Base-by-base conservation (phyloP, 1,140 invertebrate genomes). In the Cyphomyrmex costatus region DNA sequence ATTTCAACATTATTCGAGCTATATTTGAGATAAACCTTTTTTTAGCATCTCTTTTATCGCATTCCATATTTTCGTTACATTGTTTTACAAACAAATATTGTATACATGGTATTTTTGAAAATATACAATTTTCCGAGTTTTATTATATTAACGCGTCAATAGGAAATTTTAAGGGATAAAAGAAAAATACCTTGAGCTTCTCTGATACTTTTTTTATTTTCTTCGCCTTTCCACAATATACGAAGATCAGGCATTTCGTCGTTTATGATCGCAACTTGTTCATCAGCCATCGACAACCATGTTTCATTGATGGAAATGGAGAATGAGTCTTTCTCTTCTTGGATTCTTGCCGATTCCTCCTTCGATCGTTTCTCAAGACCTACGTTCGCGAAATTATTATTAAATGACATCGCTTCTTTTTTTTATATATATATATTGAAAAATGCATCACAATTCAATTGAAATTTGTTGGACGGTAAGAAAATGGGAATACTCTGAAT, bases 1-100 rank as follows among this genome's bases (percentile, higher is more conserved):
- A 97, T 82, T 96, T 96, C 86, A 95, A 95, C 97, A 98, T 98
- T 85, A 97, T 96, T 86, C 96, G 96, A 61, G 94, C 96, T 96
- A 88, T 51, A 85, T 93, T 73, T 42, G 58, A 42, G 36, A 88
- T 51, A 73, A 27, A 53, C 53, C 58, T 8, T 78, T 16, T 49
- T 61, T 63, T 78, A 78, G 3, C 21, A 53, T 12, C 10, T 42
- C 14, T 56, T 56, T 21, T n/a, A n/a, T 56, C 53, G 51, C 2
- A 53, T 21, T 56, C 21, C n/a, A n/a, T 21, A 56, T 56, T 56
- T 53, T 53, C 2, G 19, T 5, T 53, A 30, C 10, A 2, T 30
- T 30, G 10, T 53, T 73, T 73, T 73, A 33, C 19, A 6, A 0
- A 36, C 0, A 0, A 71, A 71, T 33, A 42, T 42, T 42, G 8